Conservation (phyloP, 1,140 invertebrate species). For the Zaprionus ornatus region DNA sequence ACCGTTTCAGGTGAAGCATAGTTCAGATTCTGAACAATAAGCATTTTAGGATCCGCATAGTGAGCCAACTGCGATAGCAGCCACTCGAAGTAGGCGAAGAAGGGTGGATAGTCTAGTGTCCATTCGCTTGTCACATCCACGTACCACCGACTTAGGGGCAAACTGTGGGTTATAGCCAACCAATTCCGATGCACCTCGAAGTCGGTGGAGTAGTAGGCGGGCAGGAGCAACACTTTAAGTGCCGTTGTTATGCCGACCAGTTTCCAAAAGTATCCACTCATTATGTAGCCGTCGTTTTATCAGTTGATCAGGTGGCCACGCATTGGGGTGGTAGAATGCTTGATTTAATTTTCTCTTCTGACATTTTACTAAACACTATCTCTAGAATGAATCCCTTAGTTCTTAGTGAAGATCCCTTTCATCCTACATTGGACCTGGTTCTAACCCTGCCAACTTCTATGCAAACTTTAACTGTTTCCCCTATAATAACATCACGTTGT, state of each 20-base stretch:
- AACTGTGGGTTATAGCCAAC: conserved; percentile 93
- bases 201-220: conserved; percentile 89
- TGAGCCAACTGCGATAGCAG: conserved; percentile 90
- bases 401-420: too few species aligned
- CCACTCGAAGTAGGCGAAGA: conserved; percentile 99
- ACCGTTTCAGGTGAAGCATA: conserved; percentile 93
- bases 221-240: conserved; percentile 58
- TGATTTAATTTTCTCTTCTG: too few species aligned
- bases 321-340: too few species aligned
- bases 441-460: too few species aligned
- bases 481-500: too few species aligned
- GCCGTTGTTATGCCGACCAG: conserved; percentile 60
- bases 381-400: too few species aligned
- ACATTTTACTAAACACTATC: too few species aligned
- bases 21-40: conserved; percentile 92
- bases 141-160: conserved; percentile 90
- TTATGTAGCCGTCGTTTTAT: conserved; percentile 6
- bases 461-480: too few species aligned
- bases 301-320: conserved; percentile 15
- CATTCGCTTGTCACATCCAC: conserved; percentile 95
- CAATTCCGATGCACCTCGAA: conserved; percentile 99
- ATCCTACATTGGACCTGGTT: too few species aligned
- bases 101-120: conserved; percentile 99
- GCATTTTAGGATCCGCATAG: conserved; percentile 95
- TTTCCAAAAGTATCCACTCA: conserved; percentile 62